A percentile compares a stretch with the other conserved stretches of the same genome.
phyloP scores from a whole-genome alignment of 1,140 invertebrate genomes.

The Muscidifurax raptorellus region DNA sequence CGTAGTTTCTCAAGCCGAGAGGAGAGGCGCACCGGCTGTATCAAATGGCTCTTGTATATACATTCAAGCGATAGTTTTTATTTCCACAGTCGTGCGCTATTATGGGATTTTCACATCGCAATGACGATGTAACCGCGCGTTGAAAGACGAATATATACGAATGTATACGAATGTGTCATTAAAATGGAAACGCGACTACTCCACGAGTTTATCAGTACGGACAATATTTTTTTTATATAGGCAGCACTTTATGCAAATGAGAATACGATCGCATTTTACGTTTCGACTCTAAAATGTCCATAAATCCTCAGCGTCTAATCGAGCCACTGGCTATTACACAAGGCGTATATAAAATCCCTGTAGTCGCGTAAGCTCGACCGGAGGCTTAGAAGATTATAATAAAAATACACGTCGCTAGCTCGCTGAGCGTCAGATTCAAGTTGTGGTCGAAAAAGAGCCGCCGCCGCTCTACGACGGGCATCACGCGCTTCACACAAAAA shows the following conservation, averaged over 20 bases:
- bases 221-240: conserved; percentile 20
- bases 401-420: conserved; percentile 35
- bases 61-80: conserved; percentile 1
- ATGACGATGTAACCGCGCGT: not conserved
- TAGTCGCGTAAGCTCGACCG: conserved; percentile 18
- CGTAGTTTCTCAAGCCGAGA: conserved; percentile 13
- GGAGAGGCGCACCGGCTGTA: conserved; percentile 7
- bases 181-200: conserved; percentile 28
- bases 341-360: conserved; percentile 22
- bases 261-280: not conserved
- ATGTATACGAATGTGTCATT: conserved; percentile 14
- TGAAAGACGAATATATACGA: too few species aligned
- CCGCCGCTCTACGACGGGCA: not conserved
- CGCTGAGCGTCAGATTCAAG: not conserved
- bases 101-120: conserved; percentile 1
- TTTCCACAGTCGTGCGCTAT: not conserved
- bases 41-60: not conserved
- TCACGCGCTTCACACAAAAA: not conserved
- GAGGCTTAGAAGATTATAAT: conserved; percentile 28
- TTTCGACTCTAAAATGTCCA: conserved; percentile 17
- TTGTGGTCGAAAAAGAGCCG: conserved; percentile 22
- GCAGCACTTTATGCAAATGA: not conserved
- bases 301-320: conserved; percentile 22
- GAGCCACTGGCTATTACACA: not conserved
- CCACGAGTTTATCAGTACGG: not conserved